phyloP scores from a whole-genome alignment of 2,888 invertebrate species.

The Drosophila nigricruria region DNA sequence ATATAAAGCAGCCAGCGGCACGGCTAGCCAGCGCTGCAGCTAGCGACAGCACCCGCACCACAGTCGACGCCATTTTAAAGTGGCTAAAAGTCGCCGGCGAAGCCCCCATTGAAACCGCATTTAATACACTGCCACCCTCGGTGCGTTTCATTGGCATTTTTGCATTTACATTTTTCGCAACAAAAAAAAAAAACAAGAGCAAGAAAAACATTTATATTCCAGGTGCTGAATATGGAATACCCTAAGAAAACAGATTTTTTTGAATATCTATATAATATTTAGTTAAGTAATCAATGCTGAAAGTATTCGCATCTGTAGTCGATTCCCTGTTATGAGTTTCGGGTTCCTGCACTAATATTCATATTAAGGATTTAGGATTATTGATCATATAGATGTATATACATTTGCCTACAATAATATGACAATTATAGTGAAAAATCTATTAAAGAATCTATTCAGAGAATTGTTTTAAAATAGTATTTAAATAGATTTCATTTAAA shows the following conservation, averaged over 20 bases:
- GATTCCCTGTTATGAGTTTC: background rate
- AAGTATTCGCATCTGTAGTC: background rate
- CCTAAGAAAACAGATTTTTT: background rate
- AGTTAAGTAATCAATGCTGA: background rate
- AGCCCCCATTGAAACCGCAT: conserved; percentile 17
- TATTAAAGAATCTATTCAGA: too few species aligned
- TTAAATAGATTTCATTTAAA: background rate
- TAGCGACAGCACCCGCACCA: conserved; percentile 65
- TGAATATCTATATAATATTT: background rate
- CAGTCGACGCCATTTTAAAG: conserved; percentile 65
- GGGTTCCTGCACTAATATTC: too few species aligned
- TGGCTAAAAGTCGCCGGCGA: conserved; percentile 37
- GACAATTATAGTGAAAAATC: background rate
- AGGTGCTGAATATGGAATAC: conserved; percentile 1
- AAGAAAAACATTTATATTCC: background rate
- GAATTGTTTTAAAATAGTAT: background rate
- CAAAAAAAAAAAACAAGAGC: background rate
- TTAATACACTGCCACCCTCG: conserved; percentile 45
- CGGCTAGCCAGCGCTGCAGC: conserved; percentile 7
- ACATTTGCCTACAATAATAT: background rate
- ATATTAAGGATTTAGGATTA: background rate
- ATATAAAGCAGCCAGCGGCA: conserved; percentile 65
- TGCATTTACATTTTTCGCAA: conserved; percentile 58
- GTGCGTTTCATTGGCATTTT: conserved; percentile 39
- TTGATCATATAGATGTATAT: background rate